Conservation (phyloP, 2,113 vertebrate species). For the Amia ocellicauda region DNA sequence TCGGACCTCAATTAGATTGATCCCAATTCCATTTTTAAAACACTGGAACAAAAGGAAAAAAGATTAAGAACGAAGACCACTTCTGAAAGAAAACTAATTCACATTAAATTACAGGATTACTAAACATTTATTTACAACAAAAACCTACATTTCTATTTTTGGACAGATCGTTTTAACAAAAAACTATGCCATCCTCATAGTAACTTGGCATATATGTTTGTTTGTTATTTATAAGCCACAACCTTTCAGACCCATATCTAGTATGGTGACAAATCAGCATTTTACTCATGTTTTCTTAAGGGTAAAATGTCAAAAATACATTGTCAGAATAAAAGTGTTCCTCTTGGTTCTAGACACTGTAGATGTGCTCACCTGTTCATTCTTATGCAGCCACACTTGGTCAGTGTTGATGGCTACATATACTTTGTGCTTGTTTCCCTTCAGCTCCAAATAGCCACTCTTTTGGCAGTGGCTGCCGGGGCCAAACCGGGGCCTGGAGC, state of each 20-base stretch:
- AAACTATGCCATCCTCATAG: too few relatives aligned
- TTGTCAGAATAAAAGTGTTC: too few relatives aligned
- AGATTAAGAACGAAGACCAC: background rate
- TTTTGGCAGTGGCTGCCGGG: slow-evolving; percentile 73
- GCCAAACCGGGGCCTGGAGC: slow-evolving; percentile 65
- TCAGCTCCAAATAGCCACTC: slow-evolving; percentile 80
- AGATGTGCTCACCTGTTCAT: slow-evolving; percentile 76
- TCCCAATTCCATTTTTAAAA: slow-evolving; percentile 84
- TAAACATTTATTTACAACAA: too few relatives aligned
- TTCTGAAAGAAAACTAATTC: background rate
- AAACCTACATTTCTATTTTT: too few relatives aligned
- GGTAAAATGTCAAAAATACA: too few relatives aligned
- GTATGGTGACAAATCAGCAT: too few relatives aligned
- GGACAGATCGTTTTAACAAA: too few relatives aligned
- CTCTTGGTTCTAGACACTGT: background rate
- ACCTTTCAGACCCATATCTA: too few relatives aligned
- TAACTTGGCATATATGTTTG: too few relatives aligned
- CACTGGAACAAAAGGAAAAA: slow-evolving; percentile 58
- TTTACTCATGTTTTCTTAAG: too few relatives aligned
- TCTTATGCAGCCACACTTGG: slow-evolving; percentile 94
- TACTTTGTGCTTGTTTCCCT: slow-evolving; percentile 88
- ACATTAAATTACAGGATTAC: too few relatives aligned
- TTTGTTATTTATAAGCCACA: too few relatives aligned
- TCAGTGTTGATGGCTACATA: slow-evolving; percentile 80
- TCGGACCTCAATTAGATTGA: slow-evolving; percentile 85